Base-by-base conservation (phyloP, 2,888 invertebrate genomes). In the Galerucella calmariensis region DNA sequence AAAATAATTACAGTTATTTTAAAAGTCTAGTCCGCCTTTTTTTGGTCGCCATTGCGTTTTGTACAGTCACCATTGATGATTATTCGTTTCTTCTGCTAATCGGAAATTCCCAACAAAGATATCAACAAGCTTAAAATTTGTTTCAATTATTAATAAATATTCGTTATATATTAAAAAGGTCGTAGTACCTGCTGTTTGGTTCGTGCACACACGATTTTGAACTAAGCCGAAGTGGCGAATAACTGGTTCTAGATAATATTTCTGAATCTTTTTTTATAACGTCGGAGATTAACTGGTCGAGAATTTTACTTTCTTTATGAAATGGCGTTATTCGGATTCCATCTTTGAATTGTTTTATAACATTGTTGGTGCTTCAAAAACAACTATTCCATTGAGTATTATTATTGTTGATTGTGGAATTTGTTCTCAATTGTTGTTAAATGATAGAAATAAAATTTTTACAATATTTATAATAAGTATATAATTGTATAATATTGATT, bases 11-110 rank as follows among this genome's bases (percentile, higher is more conserved):
- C 62, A 46, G 46, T 65, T 65, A 65, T 65, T 65, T 65, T 65
- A 16, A 12, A 58, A 67, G 59, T 46, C 35, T 72, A 63, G 20
- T 20, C 66, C 66, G 72, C 66, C 66, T 72, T 59, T 66, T 48
- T 72, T 48, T 48, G 71, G 71, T 65, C 65, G 71, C 71, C 71
- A 72, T 72, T 66, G 66, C 66, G 59, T 71, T 65, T 65, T n/a
- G 46, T 44, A 59, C 65, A 41, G 71, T 16, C 53, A 41, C 65
- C 65, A 58, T 27, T 35, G 27, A 67, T 46, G 59, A 51, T 72
- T 61, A 51, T 59, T 48, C 59, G 48, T 59, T 59, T 72, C 44
- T 72, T 51, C 10, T 9, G 16, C 14, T 62, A 48, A 63, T 63
- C 62, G 69, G 69, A 69, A 62, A 69, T 69, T 69, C 63, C 53